Base-by-base conservation (phyloP, 2,888 invertebrate genomes). In the Dicyrtoma fusca region DNA sequence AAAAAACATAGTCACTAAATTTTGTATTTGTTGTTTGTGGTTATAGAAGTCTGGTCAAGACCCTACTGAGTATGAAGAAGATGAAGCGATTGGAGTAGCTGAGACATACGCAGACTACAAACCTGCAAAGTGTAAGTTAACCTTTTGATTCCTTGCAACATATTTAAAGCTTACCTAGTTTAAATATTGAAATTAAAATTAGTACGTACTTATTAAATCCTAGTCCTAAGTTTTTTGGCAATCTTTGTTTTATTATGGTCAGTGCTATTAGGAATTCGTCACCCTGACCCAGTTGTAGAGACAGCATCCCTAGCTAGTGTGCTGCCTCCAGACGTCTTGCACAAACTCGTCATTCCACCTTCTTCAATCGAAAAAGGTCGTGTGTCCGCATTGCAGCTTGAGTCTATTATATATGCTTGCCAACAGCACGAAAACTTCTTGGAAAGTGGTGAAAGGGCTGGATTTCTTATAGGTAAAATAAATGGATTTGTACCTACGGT, bases 281-380 rank as follows among this genome's bases (percentile, higher is more conserved):
- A 99, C 88, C 99, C 99, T 0, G 99, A 99, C 86, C 92, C 95
- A 0, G 98, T 99, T 6, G 99, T 99, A 10, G 99, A 99, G 85
- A 99, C 99, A 0, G 97, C 97, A 11, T 97, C 98, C 0, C 86
- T 99, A 55, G 95, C 97, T 0, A 96, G 95, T 49, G 97, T 98
- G 66, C 94, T 94, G 82, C 95, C 97, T 0, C 92, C 93, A 1
- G 95, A 97, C 84, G 92, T 97, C 69, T 92, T 92, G 86, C 98
- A 97, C 85, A 87, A 88, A 78, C 78, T 92, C 66, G 91, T 93
- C 11, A 87, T 94, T 80, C 97, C 98, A 0, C 90, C 90, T 70
- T 90, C 93, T 80, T 89, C 91, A 0, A 90, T 97, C 71, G 90
- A 92, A 82, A 88, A 88, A 69, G 96, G 97, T 0, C 87, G 91